Conservation (phyloP, 1,140 invertebrate genomes). For the Rhynchophorus ferrugineus region DNA sequence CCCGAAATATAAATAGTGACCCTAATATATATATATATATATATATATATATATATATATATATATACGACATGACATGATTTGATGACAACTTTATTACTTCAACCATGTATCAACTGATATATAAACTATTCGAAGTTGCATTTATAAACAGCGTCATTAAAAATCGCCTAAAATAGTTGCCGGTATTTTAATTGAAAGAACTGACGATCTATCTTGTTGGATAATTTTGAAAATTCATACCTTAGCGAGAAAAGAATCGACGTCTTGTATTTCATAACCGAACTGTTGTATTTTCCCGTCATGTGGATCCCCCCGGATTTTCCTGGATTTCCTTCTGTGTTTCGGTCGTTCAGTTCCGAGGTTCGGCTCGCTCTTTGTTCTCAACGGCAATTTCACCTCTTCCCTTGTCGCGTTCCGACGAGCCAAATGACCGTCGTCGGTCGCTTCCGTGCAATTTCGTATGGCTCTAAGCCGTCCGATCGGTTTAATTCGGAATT, state of each 20-base stretch:
- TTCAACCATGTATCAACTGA: too few relatives aligned
- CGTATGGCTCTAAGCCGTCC: background rate
- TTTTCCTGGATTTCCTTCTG: constrained; percentile 21
- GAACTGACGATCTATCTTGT: too few relatives aligned
- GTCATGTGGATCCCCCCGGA: constrained; percentile 38
- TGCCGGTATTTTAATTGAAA: too few relatives aligned
- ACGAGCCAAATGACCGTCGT: background rate
- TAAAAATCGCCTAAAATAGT: too few relatives aligned
- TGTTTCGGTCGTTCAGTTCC: constrained; percentile 22
- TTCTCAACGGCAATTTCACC: constrained; percentile 22
- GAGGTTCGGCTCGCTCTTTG: constrained; percentile 36
- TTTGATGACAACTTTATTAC: too few relatives aligned
- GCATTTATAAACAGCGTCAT: too few relatives aligned
- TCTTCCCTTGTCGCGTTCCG: background rate
- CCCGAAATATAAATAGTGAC: too few relatives aligned
- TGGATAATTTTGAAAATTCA: too few relatives aligned
- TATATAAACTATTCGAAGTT: too few relatives aligned
- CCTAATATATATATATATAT: too few relatives aligned
- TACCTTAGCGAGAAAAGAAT: constrained; percentile 64
- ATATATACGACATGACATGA: too few relatives aligned
- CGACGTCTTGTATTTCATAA: constrained; percentile 67
- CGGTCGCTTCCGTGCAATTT: background rate
- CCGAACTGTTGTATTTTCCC: constrained; percentile 51
- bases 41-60: too few relatives aligned
- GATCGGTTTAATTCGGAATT: background rate